Evolutionary conservation across 2,113 vertebrate genomes (phyloP).

Genomic region (Spea bombifrons): DNA sequence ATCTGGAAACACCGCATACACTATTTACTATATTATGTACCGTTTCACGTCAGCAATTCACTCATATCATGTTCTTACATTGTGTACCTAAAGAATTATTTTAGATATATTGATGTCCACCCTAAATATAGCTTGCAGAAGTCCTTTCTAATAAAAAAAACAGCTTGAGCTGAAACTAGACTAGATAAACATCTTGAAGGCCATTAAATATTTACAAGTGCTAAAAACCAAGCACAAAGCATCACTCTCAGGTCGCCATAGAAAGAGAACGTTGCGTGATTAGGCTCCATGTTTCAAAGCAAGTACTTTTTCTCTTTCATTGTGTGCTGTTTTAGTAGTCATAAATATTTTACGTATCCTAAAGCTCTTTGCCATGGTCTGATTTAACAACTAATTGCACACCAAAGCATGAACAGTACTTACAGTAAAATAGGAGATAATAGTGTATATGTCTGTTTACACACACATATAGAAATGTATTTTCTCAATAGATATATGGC

Average conservation of each 20-base stretch:
- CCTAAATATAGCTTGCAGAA: slow-evolving; percentile 20
- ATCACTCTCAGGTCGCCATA: slow-evolving; percentile 36
- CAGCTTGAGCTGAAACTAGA: slow-evolving; percentile 31
- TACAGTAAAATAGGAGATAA: background rate
- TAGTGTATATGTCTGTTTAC: too few relatives aligned
- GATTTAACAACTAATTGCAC: slow-evolving; percentile 44
- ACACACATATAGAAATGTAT: too few relatives aligned
- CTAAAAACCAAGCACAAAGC: slow-evolving; percentile 45
- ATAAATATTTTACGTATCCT: slow-evolving; percentile 45
- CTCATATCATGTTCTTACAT: background rate
- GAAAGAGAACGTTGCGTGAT: slow-evolving; percentile 23
- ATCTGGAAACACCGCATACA: too few relatives aligned
- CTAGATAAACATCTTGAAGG: slow-evolving; percentile 31
- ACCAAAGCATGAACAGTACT: slow-evolving; percentile 9
- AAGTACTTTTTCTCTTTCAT: slow-evolving; percentile 33
- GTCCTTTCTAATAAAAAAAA: slow-evolving; percentile 16
- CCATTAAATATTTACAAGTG: slow-evolving; percentile 40
- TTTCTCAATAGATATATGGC: too few relatives aligned
- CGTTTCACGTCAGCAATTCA: too few relatives aligned
- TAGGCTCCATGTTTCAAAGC: slow-evolving; percentile 34
- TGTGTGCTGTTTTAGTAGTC: slow-evolving; percentile 38
- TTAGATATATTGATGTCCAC: slow-evolving; percentile 24
- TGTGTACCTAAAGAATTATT: slow-evolving; percentile 22
- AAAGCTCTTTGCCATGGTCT: slow-evolving; percentile 30
- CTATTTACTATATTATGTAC: too few relatives aligned